Percentiles rank a stretch among this genome's conserved stretches.
Evolutionary conservation across 2,888 invertebrate species (phyloP).

Genomic region (Drosophila nr. medialis): DNA sequence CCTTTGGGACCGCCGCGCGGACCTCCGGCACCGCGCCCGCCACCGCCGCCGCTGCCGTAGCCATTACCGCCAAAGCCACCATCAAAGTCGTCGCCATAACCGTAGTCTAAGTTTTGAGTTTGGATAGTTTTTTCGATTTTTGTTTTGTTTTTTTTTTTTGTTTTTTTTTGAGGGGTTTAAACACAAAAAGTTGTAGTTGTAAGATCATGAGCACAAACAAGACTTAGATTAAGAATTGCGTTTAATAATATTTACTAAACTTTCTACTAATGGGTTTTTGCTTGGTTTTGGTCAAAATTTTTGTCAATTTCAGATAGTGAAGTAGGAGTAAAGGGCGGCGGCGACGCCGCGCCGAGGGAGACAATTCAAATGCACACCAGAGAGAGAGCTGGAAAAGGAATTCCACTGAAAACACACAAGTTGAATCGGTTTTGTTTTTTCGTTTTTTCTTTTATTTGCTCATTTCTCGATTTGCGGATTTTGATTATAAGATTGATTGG

Average conservation of each 20-base stretch:
- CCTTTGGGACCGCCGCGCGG: conserved; percentile 95
- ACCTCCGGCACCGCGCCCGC: conserved; percentile 90
- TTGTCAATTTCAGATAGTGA: conserved; percentile 22
- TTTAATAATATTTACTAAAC: conserved; percentile 26
- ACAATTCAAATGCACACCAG: conserved; percentile 74
- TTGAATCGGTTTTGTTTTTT: conserved; percentile 57
- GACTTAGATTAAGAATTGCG: conserved; percentile 33
- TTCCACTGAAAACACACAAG: conserved; percentile 73
- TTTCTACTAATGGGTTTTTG: conserved; percentile 22
- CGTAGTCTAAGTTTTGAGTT: conserved; percentile 87
- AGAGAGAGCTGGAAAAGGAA: conserved; percentile 69
- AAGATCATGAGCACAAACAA: conserved; percentile 48
- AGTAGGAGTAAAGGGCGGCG: not conserved
- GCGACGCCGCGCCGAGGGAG: conserved; percentile 66
- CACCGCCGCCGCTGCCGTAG: conserved; percentile 91
- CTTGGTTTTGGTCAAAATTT: conserved; percentile 72
- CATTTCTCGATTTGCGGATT: conserved; percentile 72
- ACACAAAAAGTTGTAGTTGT: conserved; percentile 50
- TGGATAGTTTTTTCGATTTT: conserved; percentile 9
- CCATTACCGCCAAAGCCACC: conserved; percentile 94
- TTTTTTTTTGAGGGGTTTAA: conserved; percentile 31
- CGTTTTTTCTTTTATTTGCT: conserved; percentile 80
- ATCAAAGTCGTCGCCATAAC: conserved; percentile 84
- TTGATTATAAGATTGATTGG: conserved; percentile 75
- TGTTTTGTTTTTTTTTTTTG: conserved; percentile 14